Evolutionary conservation across 2,888 invertebrate species (phyloP).

Genomic region (Megaustenia siamemsis): DNA sequence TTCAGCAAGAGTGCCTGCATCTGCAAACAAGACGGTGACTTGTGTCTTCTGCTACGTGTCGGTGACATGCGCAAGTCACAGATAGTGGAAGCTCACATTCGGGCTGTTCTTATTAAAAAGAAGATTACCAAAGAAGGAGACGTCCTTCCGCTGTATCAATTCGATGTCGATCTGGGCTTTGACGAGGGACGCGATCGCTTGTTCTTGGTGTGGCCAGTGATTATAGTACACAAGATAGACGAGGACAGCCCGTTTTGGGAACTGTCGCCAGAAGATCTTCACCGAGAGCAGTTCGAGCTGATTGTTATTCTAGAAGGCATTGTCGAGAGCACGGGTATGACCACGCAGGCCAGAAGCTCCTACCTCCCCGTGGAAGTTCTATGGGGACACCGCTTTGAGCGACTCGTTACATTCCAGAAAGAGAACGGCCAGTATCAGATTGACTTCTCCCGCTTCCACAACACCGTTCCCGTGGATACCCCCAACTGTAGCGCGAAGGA

Average conservation of each 20-base stretch:
- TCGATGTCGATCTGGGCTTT: conserved; percentile 93
- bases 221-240: conserved; percentile 96
- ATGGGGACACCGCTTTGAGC: conserved; percentile 80
- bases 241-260: conserved; percentile 93
- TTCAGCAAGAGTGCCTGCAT: conserved; percentile 96
- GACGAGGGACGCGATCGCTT: conserved; percentile 94
- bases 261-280: conserved; percentile 93
- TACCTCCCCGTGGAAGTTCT: conserved; percentile 81
- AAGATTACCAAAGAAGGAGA: conserved; percentile 96
- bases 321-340: conserved; percentile 90
- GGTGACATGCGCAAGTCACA: conserved; percentile 97
- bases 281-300: conserved; percentile 95
- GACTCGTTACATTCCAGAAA: conserved; percentile 79
- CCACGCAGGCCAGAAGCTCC: conserved; percentile 82
- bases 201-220: conserved; percentile 99
- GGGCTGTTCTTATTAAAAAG: conserved; percentile 95
- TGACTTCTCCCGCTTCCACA: conserved; percentile 80
- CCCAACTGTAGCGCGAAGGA: conserved; percentile 78
- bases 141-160: conserved; percentile 94
- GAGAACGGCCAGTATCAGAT: conserved; percentile 80
- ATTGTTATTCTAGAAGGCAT: conserved; percentile 96
- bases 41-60: conserved; percentile 95
- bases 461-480: conserved; percentile 78
- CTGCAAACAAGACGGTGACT: conserved; percentile 93
- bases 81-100: conserved; percentile 97